Conservation (phyloP, 2,888 invertebrate genomes). For the Pachycephus smyrnensis region DNA sequence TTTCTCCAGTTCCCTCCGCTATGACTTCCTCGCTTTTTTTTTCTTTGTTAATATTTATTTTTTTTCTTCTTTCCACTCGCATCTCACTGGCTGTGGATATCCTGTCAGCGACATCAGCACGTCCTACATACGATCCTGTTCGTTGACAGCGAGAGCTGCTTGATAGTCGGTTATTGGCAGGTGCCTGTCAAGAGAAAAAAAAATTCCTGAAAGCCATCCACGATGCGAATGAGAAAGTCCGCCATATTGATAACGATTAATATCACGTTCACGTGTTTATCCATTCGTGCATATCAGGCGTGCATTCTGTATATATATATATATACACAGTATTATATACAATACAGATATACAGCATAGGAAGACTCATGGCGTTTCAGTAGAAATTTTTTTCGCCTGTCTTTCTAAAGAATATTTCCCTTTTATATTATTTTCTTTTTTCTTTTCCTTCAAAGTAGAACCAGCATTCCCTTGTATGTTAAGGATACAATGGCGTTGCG, state of each 20-base stretch:
- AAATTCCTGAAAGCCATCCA: not conserved
- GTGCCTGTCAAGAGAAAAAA: slow-evolving; percentile 2
- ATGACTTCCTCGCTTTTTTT: not conserved
- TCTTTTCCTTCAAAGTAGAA: not conserved
- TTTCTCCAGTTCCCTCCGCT: not conserved
- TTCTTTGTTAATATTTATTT: not conserved
- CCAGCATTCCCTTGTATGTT: slow-evolving; percentile 15
- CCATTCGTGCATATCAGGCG: not conserved
- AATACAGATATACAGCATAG: not conserved
- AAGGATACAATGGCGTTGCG: slow-evolving; percentile 22
- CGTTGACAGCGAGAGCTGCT: not conserved
- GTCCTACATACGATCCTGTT: not conserved
- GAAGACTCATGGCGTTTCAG: not conserved
- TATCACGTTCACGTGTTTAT: not conserved
- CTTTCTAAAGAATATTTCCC: not conserved
- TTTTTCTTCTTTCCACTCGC: not conserved
- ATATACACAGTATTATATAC: not conserved
- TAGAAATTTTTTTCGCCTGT: not conserved
- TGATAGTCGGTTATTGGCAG: not conserved
- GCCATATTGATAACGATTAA: not conserved
- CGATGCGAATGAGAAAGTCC: not conserved
- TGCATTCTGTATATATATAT: not conserved
- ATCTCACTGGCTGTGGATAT: not conserved
- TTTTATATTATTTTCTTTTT: not conserved
- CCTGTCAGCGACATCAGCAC: not conserved